Evolutionary conservation across 2,888 invertebrate species (phyloP).

Genomic region (Cryptophagus acutangulus): DNA sequence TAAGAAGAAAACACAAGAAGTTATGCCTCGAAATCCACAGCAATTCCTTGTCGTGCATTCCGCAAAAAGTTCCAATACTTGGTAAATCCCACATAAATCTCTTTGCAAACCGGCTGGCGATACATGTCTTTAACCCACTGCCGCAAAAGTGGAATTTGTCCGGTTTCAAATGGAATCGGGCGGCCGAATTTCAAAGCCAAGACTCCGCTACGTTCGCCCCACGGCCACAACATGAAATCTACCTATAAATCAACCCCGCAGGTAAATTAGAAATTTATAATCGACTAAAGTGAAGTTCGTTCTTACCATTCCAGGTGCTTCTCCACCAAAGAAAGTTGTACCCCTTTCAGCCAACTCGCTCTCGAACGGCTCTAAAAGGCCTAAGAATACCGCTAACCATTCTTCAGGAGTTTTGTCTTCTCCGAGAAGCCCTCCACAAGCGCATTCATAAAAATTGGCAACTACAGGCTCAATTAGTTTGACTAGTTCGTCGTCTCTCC

Average conservation of each 20-base stretch:
- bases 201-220: slow-evolving; percentile 33
- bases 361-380: slow-evolving; percentile 33
- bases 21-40: too few relatives aligned
- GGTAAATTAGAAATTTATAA: slow-evolving; percentile 8
- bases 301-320: slow-evolving; percentile 34
- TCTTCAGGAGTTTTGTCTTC: slow-evolving; percentile 27
- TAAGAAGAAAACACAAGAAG: too few relatives aligned
- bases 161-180: slow-evolving; percentile 27
- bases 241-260: slow-evolving; percentile 28
- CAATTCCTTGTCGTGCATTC: too few relatives aligned
- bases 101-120: slow-evolving; percentile 28
- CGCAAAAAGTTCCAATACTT: slow-evolving; percentile 1
- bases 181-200: slow-evolving; percentile 26
- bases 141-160: slow-evolving; percentile 29
- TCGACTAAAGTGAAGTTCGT: slow-evolving; percentile 1
- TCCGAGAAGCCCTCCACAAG: too few relatives aligned
- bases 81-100: slow-evolving; percentile 23
- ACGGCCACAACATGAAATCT: slow-evolving; percentile 41
- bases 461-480: slow-evolving; percentile 28
- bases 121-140: slow-evolving; percentile 38
- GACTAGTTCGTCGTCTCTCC: slow-evolving; percentile 34
- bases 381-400: slow-evolving; percentile 29
- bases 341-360: slow-evolving; percentile 30
- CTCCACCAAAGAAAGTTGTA: slow-evolving; percentile 33
- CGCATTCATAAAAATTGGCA: slow-evolving; percentile 22